Evolutionary conservation across 2,113 vertebrate species (phyloP).

Genomic region (Columbina picui): DNA sequence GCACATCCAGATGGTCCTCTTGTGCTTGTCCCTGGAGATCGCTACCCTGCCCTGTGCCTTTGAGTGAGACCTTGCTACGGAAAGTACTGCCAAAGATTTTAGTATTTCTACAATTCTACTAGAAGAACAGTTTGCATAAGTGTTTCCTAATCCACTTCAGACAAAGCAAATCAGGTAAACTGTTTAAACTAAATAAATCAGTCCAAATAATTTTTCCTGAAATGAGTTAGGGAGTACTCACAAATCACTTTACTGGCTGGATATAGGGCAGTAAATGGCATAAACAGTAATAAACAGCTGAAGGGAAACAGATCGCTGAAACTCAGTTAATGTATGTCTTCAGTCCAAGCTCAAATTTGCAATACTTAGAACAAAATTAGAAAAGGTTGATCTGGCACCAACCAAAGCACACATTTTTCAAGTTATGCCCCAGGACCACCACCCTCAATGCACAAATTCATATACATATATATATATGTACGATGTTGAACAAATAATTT

Average conservation of each 20-base stretch:
- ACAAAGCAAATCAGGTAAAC: not conserved
- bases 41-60: not conserved
- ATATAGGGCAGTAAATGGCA: not conserved
- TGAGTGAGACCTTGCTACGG: not conserved
- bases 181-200: not conserved
- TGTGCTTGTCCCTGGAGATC: not conserved
- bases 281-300: not conserved
- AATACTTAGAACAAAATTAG: not conserved
- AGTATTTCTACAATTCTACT: not conserved
- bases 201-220: not conserved
- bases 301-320: not conserved
- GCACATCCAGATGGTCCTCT: not conserved
- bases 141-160: slow-evolving; percentile 18
- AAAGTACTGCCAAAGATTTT: not conserved
- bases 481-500: not conserved
- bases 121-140: slow-evolving; percentile 1
- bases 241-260: not conserved
- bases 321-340: not conserved
- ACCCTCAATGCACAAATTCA: not conserved
- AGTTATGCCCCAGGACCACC: not conserved
- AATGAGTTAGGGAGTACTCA: not conserved
- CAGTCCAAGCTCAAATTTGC: not conserved
- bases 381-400: not conserved
- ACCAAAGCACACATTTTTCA: not conserved
- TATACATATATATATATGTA: not conserved